phyloP scores from a whole-genome alignment of 2,113 vertebrate species.

The Tylochromis polylepis region DNA sequence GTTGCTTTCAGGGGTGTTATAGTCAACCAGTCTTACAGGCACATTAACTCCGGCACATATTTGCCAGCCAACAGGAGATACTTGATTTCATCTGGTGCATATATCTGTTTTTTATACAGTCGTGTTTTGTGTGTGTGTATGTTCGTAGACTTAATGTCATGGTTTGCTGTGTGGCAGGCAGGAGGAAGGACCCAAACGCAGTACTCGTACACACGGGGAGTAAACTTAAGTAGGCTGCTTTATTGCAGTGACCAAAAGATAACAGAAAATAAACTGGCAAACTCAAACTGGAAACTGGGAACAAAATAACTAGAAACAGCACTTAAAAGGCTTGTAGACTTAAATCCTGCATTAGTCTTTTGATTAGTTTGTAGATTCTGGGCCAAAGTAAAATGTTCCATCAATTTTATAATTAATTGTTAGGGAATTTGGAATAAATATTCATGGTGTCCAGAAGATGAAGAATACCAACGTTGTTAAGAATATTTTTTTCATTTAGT shows the following conservation, averaged over 20 bases:
- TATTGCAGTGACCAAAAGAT: too few species aligned
- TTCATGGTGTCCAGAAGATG: neutral
- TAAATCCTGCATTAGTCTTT: neutral
- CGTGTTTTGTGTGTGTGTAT: neutral
- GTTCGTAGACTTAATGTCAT: neutral
- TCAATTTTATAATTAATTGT: neutral
- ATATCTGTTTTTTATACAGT: neutral
- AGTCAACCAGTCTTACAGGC: conserved; percentile 26
- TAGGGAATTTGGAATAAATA: neutral
- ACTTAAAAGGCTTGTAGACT: neutral
- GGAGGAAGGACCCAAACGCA: too few species aligned
- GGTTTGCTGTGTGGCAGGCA: too few species aligned
- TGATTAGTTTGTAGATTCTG: neutral
- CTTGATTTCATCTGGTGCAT: conserved; percentile 17
- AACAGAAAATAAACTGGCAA: too few species aligned
- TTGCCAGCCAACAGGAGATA: conserved; percentile 26
- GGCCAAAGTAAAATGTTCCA: neutral
- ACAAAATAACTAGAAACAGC: too few species aligned
- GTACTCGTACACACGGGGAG: too few species aligned
- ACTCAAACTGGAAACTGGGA: too few species aligned
- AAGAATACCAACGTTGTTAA: neutral
- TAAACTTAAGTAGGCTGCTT: too few species aligned
- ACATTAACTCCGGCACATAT: conserved; percentile 37
- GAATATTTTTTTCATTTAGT: neutral
- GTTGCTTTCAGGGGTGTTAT: conserved; percentile 51